phyloP scores from a whole-genome alignment of 2,797 vertebrate species.

The Kryptolebias ocellatus region DNA sequence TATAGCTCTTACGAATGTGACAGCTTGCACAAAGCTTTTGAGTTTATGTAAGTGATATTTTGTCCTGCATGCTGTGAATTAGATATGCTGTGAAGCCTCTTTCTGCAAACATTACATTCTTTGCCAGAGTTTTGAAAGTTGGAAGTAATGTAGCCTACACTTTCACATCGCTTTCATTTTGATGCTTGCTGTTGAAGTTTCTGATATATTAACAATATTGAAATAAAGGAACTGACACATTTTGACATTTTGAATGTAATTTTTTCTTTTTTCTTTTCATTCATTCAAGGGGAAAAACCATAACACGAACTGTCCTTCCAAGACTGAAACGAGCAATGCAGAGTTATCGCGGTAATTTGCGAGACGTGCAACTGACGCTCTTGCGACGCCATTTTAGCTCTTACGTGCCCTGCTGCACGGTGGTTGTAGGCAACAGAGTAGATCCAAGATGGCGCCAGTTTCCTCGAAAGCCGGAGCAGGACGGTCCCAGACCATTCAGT shows the following conservation, averaged over 20 bases:
- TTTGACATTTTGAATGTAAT: neutral
- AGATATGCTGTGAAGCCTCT: constrained; percentile 71
- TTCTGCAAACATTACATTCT: constrained; percentile 54
- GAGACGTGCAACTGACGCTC: constrained; percentile 27
- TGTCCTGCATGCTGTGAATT: constrained; percentile 57
- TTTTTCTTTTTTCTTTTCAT: neutral
- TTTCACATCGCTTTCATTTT: constrained; percentile 38
- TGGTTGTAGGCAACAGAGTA: fast-evolving
- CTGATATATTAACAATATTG: neutral
- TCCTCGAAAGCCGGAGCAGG: constrained; percentile 27
- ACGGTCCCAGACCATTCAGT: constrained; percentile 22
- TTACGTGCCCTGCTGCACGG: fast-evolving
- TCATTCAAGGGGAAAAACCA: neutral
- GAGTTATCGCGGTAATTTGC: constrained; percentile 60
- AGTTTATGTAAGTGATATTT: constrained; percentile 51
- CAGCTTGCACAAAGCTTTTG: constrained; percentile 26
- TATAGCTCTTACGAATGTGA: constrained; percentile 57
- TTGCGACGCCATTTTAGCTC: constrained; percentile 69
- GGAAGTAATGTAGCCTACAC: neutral
- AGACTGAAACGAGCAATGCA: neutral
- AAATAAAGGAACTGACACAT: neutral
- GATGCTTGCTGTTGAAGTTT: neutral
- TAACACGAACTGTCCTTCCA: neutral
- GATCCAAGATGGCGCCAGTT: constrained; percentile 80
- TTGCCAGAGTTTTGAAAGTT: neutral